Evolutionary conservation across 2,797 vertebrate genomes (phyloP).

Genomic region (Characodon lateralis): DNA sequence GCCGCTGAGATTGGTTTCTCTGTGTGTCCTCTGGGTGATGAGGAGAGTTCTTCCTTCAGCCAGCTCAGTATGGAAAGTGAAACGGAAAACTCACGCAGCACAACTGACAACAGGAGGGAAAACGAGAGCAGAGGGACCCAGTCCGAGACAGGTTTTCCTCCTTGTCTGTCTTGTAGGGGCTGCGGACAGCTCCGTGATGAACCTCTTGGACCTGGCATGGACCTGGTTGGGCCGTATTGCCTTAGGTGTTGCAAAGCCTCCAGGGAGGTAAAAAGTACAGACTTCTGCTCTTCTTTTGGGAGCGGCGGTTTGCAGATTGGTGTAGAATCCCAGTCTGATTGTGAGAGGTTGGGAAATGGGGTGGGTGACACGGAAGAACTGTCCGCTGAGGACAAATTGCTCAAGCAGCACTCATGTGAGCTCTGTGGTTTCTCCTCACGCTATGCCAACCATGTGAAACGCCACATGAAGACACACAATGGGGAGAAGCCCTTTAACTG

Average conservation of each 20-base stretch:
- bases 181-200: slow-evolving; percentile 86
- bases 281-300: slow-evolving; percentile 71
- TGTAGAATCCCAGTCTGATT: slow-evolving; percentile 38
- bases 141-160: slow-evolving; percentile 75
- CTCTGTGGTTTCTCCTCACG: slow-evolving; percentile 95
- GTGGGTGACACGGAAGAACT: slow-evolving; percentile 50
- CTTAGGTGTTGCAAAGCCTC: slow-evolving; percentile 81
- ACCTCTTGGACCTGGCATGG: slow-evolving; percentile 83
- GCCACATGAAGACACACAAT: slow-evolving; percentile 99
- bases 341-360: slow-evolving; percentile 37
- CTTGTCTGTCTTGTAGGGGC: slow-evolving; percentile 84
- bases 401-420: slow-evolving; percentile 91
- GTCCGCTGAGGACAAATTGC: slow-evolving; percentile 61
- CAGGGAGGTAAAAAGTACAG: slow-evolving; percentile 58
- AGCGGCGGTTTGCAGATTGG: slow-evolving; percentile 44
- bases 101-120: slow-evolving; percentile 61
- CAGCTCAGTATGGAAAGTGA: slow-evolving; percentile 90
- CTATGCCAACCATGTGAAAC: slow-evolving; percentile 97
- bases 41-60: slow-evolving; percentile 87
- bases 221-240: slow-evolving; percentile 81
- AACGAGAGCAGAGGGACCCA: slow-evolving; percentile 68
- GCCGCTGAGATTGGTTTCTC: slow-evolving; percentile 90
- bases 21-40: slow-evolving; percentile 88
- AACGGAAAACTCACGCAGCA: slow-evolving; percentile 81
- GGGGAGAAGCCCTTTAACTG: slow-evolving; percentile 97